A percentile compares a stretch with the other conserved stretches of the same genome.
phyloP scores from a whole-genome alignment of 1,140 invertebrate species.

The Brachionus asplanchnoidis region DNA sequence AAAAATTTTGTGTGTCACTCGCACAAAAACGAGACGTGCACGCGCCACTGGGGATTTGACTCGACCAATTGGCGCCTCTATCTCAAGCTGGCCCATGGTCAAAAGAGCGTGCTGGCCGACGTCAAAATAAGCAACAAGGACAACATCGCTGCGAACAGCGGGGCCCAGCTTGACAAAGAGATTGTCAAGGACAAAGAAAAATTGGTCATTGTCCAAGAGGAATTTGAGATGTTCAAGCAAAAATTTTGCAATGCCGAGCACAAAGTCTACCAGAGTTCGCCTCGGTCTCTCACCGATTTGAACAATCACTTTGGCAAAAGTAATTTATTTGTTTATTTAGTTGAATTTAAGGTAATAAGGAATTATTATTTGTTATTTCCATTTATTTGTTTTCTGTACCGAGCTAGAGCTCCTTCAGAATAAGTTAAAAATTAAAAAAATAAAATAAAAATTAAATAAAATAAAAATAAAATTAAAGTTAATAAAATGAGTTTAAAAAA shows the following conservation, averaged over 20 bases:
- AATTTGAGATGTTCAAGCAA: conserved; percentile 35
- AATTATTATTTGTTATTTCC: too few species aligned
- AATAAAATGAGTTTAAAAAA: too few species aligned
- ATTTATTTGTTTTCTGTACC: too few species aligned
- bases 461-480: too few species aligned
- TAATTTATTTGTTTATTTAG: too few species aligned
- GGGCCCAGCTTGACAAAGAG: background rate
- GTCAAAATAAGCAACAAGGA: background rate
- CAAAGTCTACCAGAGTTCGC: background rate
- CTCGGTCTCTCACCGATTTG: background rate
- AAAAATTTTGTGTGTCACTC: conserved; percentile 87
- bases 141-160: background rate
- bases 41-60: conserved; percentile 97
- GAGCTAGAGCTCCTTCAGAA: too few species aligned
- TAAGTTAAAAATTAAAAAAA: too few species aligned
- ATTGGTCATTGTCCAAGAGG: background rate
- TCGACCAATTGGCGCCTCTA: conserved; percentile 87
- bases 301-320: too few species aligned
- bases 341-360: too few species aligned
- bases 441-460: too few species aligned
- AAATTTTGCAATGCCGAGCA: background rate
- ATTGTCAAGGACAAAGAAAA: background rate
- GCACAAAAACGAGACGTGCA: conserved; percentile 80
- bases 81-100: conserved; percentile 64
- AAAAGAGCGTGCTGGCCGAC: background rate